These are phyloP conservation scores for Lycaena phlaeas DNA, from an alignment of 2,888 invertebrate genomes.

Conservation along the genomic window DNA sequence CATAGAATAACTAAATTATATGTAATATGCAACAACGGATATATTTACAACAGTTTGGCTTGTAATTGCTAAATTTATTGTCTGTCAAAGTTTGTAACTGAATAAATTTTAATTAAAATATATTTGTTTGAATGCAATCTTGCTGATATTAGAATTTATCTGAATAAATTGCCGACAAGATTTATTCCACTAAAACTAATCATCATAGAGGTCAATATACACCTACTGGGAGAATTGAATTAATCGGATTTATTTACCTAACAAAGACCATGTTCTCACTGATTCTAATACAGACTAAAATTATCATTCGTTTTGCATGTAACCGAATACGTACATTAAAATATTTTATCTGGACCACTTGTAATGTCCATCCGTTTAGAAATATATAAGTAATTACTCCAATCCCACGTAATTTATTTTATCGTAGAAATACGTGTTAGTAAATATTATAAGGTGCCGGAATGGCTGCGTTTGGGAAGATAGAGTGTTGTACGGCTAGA, in stretches of 20 bases:
- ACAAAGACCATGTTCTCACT: constrained; percentile 1
- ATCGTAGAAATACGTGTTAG: no score
- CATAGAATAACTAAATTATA: no score
- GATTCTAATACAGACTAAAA: constrained; percentile 3
- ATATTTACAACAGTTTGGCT: constrained; percentile 9
- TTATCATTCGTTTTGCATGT: not conserved
- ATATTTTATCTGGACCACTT: not conserved
- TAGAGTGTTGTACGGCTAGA: no score
- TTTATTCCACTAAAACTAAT: constrained; percentile 14
- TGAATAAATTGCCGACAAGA: constrained; percentile 10
- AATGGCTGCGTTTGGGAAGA: no score
- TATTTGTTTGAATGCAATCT: constrained; percentile 12
- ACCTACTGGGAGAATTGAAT: constrained; percentile 12
- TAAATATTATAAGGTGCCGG: no score
- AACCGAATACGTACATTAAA: not conserved
- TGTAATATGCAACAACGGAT: constrained; percentile 1
- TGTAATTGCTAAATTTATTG: constrained; percentile 12
- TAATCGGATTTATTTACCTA: constrained; percentile 14
- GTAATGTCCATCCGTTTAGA: not conserved
- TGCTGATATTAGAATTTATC: constrained; percentile 11
- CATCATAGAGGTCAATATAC: constrained; percentile 12
- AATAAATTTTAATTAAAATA: constrained; percentile 21
- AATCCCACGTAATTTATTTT: not conserved
- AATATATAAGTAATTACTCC: not conserved
- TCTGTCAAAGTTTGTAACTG: constrained; percentile 19